Evolutionary conservation across 2,888 invertebrate species (phyloP).

Genomic region (Meiosimyza platycephala): DNA sequence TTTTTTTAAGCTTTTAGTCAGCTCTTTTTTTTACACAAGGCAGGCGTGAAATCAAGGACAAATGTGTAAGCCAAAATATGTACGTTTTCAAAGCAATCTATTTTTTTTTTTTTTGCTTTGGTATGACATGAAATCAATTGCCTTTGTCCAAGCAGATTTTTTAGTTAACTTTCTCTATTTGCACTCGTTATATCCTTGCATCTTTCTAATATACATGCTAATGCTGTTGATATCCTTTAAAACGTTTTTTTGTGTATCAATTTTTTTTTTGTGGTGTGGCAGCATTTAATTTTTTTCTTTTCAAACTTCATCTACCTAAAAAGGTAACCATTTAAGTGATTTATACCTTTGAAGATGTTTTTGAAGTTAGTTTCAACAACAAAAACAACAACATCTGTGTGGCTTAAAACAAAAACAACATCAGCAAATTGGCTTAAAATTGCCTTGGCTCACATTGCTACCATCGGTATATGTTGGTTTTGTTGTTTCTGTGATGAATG

Average conservation of each 20-base stretch:
- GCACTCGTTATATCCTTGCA: background rate
- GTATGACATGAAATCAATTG: background rate
- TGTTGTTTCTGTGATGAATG: slow-evolving; percentile 15
- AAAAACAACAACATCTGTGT: slow-evolving; percentile 2
- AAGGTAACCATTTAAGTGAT: slow-evolving; percentile 32
- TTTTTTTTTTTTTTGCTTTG: too few relatives aligned
- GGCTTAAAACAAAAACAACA: background rate
- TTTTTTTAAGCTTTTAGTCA: too few relatives aligned
- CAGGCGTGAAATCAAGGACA: too few relatives aligned
- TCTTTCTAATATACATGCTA: slow-evolving; percentile 4
- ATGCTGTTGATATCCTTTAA: slow-evolving; percentile 1
- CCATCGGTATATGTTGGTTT: background rate
- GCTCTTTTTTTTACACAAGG: too few relatives aligned
- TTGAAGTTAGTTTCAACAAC: slow-evolving; percentile 10
- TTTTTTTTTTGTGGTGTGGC: background rate
- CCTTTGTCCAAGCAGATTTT: background rate
- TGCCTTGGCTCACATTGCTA: background rate
- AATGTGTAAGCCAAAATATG: too few relatives aligned
- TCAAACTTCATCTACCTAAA: background rate
- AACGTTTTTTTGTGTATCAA: background rate
- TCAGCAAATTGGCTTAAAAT: slow-evolving; percentile 23
- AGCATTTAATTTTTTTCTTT: background rate
- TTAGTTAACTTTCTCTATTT: background rate
- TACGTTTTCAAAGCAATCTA: too few relatives aligned
- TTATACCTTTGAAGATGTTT: slow-evolving; percentile 28